Base-by-base conservation (phyloP, 2,797 vertebrate genomes). In the Sylvia borin region DNA sequence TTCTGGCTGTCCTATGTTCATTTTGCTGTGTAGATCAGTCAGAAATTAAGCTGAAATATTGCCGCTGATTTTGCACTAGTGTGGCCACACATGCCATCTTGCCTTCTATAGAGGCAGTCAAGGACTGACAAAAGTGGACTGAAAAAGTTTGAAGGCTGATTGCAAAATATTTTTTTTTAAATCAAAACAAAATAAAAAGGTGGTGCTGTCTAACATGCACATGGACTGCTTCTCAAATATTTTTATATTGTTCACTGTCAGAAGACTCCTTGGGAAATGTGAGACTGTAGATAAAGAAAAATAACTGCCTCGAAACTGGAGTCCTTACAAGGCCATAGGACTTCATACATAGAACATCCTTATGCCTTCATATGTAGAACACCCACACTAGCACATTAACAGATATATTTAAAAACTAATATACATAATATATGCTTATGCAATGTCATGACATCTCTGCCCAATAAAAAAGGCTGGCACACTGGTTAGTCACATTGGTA, bases 151-250 rank as follows among this genome's bases (percentile, higher is more conserved):
- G 32, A 93, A 77, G 36, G 26, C 8, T 83, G 12, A 70, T 10
- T 76, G 53, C 40, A 77, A 62, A 80, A 66, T 8, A 60, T 43
- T 11, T 8, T 11, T 18, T 22, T 5, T 3, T 14, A 32, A 38
- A 36, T 4, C 10, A 34, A 47, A 76, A 5, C 1, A 68, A 61
- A 85, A 16, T 18, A 43, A 29, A 48, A 54, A 25, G 45, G 1
- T 42, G 4, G 7, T 40, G 4, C 7, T 78, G 40, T 24, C 36
- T 65, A 61, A 40, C 9, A 34, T 18, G 21, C 16, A 72, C 25
- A 27, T 0, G 0, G 16, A 11, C 21, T 1, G 0, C 9, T 83
- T 73, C 58, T 31, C 20, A 43, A 42, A 64, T 19, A 82, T 42
- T 70, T 47, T 34, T 48, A 32, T 42, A 16, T 26, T 8, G 1